Evolutionary conservation across 64 coral and sea anemone species (phyloP).

Genomic region (Hydrozoanthus tunicans): DNA sequence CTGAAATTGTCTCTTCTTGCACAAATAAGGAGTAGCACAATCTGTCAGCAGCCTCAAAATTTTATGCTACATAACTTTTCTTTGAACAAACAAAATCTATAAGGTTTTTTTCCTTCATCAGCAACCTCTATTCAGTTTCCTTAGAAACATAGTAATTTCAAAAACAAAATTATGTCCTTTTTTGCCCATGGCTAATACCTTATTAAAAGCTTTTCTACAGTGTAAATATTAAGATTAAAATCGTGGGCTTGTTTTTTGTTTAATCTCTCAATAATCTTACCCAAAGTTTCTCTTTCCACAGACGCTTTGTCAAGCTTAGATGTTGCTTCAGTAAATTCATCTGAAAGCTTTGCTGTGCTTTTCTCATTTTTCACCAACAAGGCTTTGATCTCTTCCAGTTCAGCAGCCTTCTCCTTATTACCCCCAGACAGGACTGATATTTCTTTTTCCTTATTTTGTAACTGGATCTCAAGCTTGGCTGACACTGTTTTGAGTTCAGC

Average conservation of each 20-base stretch:
- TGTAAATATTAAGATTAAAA: background rate
- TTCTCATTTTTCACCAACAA: slow-evolving; percentile 50
- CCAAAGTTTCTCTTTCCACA: slow-evolving; percentile 56
- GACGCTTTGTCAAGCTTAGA: slow-evolving; percentile 47
- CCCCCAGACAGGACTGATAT: slow-evolving; percentile 35
- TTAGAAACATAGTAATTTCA: too few species aligned
- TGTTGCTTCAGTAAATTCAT: slow-evolving; percentile 62
- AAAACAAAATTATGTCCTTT: too few species aligned
- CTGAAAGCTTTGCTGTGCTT: slow-evolving; percentile 12
- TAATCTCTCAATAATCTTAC: slow-evolving; percentile 42
- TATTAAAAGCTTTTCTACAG: background rate
- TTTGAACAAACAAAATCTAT: too few species aligned
- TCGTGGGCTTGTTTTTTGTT: too few species aligned
- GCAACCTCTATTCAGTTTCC: too few species aligned
- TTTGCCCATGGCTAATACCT: background rate
- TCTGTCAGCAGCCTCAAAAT: too few species aligned
- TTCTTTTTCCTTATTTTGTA: slow-evolving; percentile 65
- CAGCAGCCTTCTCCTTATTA: slow-evolving; percentile 63
- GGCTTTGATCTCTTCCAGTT: slow-evolving; percentile 61
- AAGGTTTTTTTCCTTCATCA: too few species aligned
- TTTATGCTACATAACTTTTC: too few species aligned
- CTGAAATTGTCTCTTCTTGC: too few species aligned
- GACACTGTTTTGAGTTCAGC: slow-evolving; percentile 41
- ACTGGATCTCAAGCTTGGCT: slow-evolving; percentile 61
- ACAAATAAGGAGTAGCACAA: too few species aligned